phyloP scores from a whole-genome alignment of 2,113 vertebrate genomes.

The Phaethon lepturus region DNA sequence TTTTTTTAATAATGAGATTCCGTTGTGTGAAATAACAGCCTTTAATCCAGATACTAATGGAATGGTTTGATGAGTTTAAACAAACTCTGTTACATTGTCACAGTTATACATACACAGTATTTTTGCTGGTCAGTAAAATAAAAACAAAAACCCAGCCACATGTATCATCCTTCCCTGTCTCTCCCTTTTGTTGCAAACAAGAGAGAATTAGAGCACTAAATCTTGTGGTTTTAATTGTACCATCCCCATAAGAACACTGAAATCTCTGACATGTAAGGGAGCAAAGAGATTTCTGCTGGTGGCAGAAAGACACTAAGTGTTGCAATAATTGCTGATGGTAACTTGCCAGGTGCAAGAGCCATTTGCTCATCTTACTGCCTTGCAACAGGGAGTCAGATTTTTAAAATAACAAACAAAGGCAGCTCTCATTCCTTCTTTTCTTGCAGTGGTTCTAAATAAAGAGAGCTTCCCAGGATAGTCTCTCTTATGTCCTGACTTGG shows the following conservation, averaged over 20 bases:
- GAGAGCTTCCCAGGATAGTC: not conserved
- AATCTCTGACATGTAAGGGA: constrained; percentile 44
- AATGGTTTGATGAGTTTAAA: not conserved
- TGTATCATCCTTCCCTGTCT: not conserved
- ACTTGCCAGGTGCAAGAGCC: constrained; percentile 45
- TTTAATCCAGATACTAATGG: not conserved
- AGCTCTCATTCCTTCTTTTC: not conserved
- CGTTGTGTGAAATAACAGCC: not conserved
- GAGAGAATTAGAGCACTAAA: constrained; percentile 64
- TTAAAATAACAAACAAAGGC: not conserved
- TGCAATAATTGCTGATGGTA: constrained; percentile 53
- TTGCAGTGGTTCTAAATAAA: not conserved
- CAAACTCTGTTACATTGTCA: not conserved
- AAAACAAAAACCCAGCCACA: not conserved
- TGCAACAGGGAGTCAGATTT: constrained; percentile 6
- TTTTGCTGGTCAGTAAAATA: constrained; percentile 15
- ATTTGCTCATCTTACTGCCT: constrained; percentile 35
- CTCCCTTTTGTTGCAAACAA: constrained; percentile 17
- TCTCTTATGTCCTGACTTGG: not conserved
- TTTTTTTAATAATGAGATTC: not conserved
- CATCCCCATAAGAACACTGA: constrained; percentile 51
- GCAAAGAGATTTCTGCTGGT: constrained; percentile 33
- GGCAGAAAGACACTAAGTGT: constrained; percentile 31
- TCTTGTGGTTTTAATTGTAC: constrained; percentile 56
- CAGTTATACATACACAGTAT: not conserved